Conservation (phyloP, 2,888 invertebrate species). For the Agonum fuliginosum region DNA sequence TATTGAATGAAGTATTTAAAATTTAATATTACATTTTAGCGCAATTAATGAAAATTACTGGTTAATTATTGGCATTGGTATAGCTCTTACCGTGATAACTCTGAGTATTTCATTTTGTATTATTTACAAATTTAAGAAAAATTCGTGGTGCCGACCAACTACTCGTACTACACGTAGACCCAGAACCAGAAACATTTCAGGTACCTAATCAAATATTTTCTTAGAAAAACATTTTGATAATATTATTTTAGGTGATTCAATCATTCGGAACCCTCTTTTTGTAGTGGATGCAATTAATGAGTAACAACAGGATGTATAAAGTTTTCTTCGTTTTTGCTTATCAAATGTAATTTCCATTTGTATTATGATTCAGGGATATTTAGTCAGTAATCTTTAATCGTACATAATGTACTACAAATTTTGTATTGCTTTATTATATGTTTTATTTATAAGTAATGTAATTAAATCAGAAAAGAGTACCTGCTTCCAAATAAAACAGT, state of each 20-base stretch:
- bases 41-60: constrained; percentile 8
- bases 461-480: too few relatives aligned
- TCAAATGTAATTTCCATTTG: too few relatives aligned
- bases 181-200: too few relatives aligned
- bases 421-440: too few relatives aligned
- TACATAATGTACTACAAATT: too few relatives aligned
- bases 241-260: constrained; percentile 46
- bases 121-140: constrained; percentile 9
- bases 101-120: background rate
- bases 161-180: background rate
- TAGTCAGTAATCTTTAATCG: too few relatives aligned
- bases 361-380: too few relatives aligned
- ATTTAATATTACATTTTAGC: constrained; percentile 3
- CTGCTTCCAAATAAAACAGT: too few relatives aligned
- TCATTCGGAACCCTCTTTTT: constrained; percentile 22
- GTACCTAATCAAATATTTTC: background rate
- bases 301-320: background rate
- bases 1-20: too few relatives aligned
- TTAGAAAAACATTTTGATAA: background rate
- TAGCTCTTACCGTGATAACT: background rate
- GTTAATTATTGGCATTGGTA: background rate
- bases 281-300: background rate
- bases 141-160: background rate
- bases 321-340: too few relatives aligned
- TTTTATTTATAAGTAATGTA: too few relatives aligned